phyloP scores from a whole-genome alignment of 2,113 vertebrate genomes.

The Callionymus lyra region DNA sequence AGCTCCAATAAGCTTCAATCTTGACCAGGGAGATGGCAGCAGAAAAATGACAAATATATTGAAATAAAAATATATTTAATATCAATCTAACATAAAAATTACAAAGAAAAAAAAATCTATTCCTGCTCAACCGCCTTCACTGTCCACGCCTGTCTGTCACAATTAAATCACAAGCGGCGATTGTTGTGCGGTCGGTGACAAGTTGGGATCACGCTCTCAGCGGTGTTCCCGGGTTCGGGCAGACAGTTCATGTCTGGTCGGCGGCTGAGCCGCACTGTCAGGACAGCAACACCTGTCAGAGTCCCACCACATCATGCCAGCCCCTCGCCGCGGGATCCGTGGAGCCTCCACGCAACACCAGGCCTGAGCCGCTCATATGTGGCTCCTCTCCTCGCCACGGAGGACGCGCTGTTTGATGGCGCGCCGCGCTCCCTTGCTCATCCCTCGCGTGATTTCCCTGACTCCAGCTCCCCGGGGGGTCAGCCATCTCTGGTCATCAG shows the following conservation, averaged over 20 bases:
- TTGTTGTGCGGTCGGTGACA: constrained; percentile 55
- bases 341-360: constrained; percentile 36
- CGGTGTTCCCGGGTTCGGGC: constrained; percentile 56
- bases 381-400: constrained; percentile 38
- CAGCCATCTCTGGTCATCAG: constrained; percentile 57
- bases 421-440: constrained; percentile 27
- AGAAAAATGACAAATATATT: too few species aligned
- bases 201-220: constrained; percentile 63
- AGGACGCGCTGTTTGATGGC: constrained; percentile 11
- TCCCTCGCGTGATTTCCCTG: constrained; percentile 60
- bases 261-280: constrained; percentile 48
- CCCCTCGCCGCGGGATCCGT: constrained; percentile 45
- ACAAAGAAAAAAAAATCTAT: too few species aligned
- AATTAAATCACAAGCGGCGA: constrained; percentile 59
- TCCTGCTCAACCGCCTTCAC: too few species aligned
- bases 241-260: constrained; percentile 66
- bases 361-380: constrained; percentile 49
- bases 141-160: constrained; percentile 33
- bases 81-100: too few species aligned
- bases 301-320: constrained; percentile 56
- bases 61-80: too few species aligned
- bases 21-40: too few species aligned
- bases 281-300: constrained; percentile 68
- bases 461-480: constrained; percentile 51
- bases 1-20: too few species aligned